Evolutionary conservation across 2,888 invertebrate genomes (phyloP), one percentile per base, ranked within the genome.

Genomic region (Melipona bicolor): DNA sequence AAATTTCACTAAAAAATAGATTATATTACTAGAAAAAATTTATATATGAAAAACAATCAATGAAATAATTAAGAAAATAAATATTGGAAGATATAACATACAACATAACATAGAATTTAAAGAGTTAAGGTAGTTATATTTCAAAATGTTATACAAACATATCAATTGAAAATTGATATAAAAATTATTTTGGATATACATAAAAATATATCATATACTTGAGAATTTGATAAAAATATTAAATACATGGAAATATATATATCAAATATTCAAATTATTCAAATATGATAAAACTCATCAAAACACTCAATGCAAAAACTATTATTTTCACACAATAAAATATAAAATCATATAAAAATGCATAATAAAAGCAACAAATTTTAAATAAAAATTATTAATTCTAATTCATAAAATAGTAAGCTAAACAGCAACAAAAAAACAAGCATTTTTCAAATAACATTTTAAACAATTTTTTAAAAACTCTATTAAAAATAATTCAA

Each of bases 1-100:
- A 43, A 56, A 56, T n/a, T 15, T n/a, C 0, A 2, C 5, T n/a
- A 11, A 1, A n/a, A n/a, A 1, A 0, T 56, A n/a, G 5, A n/a
- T 56, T 19, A 13, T n/a, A n/a, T 5, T 56, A 15, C 2, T 5
- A 56, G 13, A 15, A 56, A 56, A 56, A 56, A n/a, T 56, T 0
- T 56, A n/a, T n/a, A 13, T 5, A 5, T 5, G n/a, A 5, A n/a
- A n/a, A n/a, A 36, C 9, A 36, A 43, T 43, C 43, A 43, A 43
- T 0, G 43, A 43, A 43, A 43, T 43, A 43, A 43, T 43, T 9
- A 43, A 43, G 43, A 5, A n/a, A n/a, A n/a, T 56, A 5, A 56
- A 56, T 56, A n/a, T 56, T 5, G 56, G 0, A 56, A 15, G 56
- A 13, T 13, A 56, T 0, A 2, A 13, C n/a, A 5, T 4, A n/a